A percentile compares a stretch with the other conserved stretches of the same genome.
phyloP scores from a whole-genome alignment of 53 echinoderm and acorn worm genomes.

The Crossaster papposus region DNA sequence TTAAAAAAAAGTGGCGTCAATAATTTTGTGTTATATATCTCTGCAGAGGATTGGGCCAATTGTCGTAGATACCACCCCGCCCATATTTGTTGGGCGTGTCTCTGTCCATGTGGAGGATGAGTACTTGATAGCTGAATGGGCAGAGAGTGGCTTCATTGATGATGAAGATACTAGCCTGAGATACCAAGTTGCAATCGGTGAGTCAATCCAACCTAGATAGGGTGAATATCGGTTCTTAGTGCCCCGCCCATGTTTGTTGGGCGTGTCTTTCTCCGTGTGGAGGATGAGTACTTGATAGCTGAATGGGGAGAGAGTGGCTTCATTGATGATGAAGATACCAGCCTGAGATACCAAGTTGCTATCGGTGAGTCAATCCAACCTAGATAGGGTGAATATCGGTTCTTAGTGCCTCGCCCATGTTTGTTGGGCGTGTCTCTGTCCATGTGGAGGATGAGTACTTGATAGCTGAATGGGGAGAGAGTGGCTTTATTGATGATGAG shows the following conservation, averaged over 20 bases:
- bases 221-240: background rate
- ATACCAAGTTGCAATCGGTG: constrained; percentile 44
- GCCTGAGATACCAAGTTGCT: no score
- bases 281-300: no score
- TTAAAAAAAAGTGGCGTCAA: background rate
- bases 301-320: no score
- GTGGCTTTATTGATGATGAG: no score
- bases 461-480: no score
- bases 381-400: no score
- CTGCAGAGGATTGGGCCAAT: constrained; percentile 49
- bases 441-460: no score
- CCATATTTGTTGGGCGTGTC: constrained; percentile 37
- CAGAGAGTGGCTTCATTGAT: constrained; percentile 23
- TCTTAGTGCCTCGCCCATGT: no score
- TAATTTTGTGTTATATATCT: background rate
- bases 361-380: no score
- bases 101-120: constrained; percentile 13
- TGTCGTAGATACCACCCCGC: constrained; percentile 55
- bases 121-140: constrained; percentile 39
- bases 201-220: background rate
- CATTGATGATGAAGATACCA: no score
- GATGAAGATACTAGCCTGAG: constrained; percentile 6
- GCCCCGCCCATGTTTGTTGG: constrained; percentile 34
- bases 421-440: no score
- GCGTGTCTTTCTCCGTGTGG: background rate